These are phyloP conservation scores for Bujurquina vittata DNA, from an alignment of 2,113 vertebrate genomes.

Conservation along the genomic window DNA sequence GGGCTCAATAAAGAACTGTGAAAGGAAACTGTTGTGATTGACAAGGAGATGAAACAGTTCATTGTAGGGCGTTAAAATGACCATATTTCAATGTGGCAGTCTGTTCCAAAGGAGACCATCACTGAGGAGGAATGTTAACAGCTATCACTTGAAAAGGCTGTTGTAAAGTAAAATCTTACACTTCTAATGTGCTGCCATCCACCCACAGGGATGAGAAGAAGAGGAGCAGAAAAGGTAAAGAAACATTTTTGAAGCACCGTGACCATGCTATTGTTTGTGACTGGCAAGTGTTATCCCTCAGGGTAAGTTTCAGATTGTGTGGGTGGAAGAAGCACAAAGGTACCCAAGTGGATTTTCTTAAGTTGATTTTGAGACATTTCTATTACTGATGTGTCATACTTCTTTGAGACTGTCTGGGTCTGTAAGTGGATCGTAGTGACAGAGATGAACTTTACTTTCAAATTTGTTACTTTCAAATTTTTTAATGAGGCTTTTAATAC, in stretches of 20 bases:
- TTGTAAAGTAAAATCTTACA: slow-evolving; percentile 65
- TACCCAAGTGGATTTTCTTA: slow-evolving; percentile 38
- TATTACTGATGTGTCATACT: slow-evolving; percentile 60
- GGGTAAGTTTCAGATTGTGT: slow-evolving; percentile 50
- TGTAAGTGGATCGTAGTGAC: not conserved
- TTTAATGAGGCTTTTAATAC: not conserved
- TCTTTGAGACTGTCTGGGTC: slow-evolving; percentile 35
- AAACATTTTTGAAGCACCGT: slow-evolving; percentile 52
- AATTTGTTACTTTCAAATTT: not conserved
- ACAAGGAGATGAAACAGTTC: slow-evolving; percentile 68
- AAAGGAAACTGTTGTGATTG: slow-evolving; percentile 54
- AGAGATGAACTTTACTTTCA: slow-evolving; percentile 15
- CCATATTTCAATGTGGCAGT: slow-evolving; percentile 64
- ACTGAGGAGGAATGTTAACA: slow-evolving; percentile 48
- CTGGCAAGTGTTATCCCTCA: slow-evolving; percentile 62
- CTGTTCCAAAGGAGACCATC: slow-evolving; percentile 30
- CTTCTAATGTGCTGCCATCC: slow-evolving; percentile 60
- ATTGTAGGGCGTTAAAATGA: slow-evolving; percentile 57
- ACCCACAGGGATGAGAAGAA: slow-evolving; percentile 36
- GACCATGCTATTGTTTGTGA: slow-evolving; percentile 61
- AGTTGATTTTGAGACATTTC: slow-evolving; percentile 56
- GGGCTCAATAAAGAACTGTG: slow-evolving; percentile 19
- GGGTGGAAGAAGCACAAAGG: slow-evolving; percentile 37
- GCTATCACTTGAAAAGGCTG: slow-evolving; percentile 53
- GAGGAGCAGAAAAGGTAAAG: slow-evolving; percentile 30